Conservation (phyloP, 30 jellyfish, hydroid and myxozoan genomes). For the Cassiopea andromeda region DNA sequence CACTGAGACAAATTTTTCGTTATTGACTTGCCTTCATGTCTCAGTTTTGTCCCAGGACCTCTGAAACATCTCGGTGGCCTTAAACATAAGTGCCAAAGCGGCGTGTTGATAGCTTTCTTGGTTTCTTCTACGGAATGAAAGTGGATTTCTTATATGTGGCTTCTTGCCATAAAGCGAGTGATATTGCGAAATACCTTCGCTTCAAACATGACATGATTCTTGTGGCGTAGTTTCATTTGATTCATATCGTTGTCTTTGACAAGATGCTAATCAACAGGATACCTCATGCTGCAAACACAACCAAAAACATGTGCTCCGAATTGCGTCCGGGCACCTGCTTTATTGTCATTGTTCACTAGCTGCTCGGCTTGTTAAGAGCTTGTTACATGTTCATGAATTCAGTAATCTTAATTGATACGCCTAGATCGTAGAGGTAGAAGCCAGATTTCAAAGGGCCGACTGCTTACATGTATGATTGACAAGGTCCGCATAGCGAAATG, state of each 20-base stretch:
- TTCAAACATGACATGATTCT: neutral
- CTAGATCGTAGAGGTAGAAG: neutral
- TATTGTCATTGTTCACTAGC: conserved; percentile 36
- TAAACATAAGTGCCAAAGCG: no score
- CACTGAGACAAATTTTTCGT: no score
- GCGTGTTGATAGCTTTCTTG: neutral
- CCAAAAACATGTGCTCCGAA: conserved; percentile 71
- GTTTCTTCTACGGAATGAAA: neutral
- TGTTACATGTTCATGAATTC: neutral
- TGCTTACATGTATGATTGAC: neutral
- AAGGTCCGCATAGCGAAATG: neutral
- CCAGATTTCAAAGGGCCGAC: conserved; percentile 2
- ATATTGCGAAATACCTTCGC: neutral
- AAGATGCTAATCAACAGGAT: conserved; percentile 5
- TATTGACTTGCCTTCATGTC: no score
- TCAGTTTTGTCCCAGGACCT: no score
- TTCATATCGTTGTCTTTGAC: neutral
- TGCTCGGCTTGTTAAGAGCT: conserved; percentile 31
- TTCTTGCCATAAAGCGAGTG: no score
- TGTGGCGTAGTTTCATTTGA: conserved; percentile 4
- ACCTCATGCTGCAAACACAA: conserved; percentile 59
- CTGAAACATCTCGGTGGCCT: no score
- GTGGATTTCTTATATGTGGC: neutral
- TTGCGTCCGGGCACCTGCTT: conserved; percentile 55
- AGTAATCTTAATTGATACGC: neutral